Percentiles rank a stretch among this genome's conserved stretches.
Conservation (phyloP, 2,797 vertebrate species). For the Sebastes ruberrimus region DNA sequence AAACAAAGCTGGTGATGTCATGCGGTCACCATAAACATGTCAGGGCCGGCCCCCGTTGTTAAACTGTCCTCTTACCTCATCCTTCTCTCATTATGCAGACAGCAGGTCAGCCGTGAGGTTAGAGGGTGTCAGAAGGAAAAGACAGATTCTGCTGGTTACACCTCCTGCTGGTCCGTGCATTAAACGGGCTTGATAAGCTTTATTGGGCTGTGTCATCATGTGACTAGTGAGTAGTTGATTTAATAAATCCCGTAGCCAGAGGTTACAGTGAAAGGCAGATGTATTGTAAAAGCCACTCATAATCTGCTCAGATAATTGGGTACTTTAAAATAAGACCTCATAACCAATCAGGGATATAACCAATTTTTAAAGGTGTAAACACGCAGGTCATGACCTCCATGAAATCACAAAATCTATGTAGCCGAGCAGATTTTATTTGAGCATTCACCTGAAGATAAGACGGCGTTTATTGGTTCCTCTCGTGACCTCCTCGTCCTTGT, state of each 20-base stretch:
- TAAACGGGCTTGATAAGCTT: constrained; percentile 54
- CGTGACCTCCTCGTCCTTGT: constrained; percentile 73
- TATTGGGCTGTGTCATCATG: constrained; percentile 52
- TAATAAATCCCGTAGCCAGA: constrained; percentile 48
- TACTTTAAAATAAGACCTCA: constrained; percentile 56
- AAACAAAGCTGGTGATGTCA: constrained; percentile 39
- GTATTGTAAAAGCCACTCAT: constrained; percentile 30
- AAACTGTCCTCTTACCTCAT: constrained; percentile 43
- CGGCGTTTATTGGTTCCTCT: constrained; percentile 58
- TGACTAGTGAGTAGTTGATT: constrained; percentile 50
- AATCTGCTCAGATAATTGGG: constrained; percentile 63
- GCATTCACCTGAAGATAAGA: constrained; percentile 62
- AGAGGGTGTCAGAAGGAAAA: constrained; percentile 18
- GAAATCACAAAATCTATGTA: constrained; percentile 63
- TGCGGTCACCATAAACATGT: constrained; percentile 36
- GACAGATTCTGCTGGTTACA: constrained; percentile 17
- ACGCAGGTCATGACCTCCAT: constrained; percentile 54
- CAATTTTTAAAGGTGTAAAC: constrained; percentile 63
- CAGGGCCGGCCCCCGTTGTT: neutral
- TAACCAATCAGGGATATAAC: constrained; percentile 60
- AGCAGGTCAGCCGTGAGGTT: constrained; percentile 30
- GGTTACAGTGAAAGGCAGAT: constrained; percentile 60
- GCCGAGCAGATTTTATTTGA: constrained; percentile 66
- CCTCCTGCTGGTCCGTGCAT: constrained; percentile 1
- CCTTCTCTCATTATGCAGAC: constrained; percentile 32